Evolutionary conservation across 2,797 vertebrate genomes (phyloP).

Genomic region (Pangasius djambal): DNA sequence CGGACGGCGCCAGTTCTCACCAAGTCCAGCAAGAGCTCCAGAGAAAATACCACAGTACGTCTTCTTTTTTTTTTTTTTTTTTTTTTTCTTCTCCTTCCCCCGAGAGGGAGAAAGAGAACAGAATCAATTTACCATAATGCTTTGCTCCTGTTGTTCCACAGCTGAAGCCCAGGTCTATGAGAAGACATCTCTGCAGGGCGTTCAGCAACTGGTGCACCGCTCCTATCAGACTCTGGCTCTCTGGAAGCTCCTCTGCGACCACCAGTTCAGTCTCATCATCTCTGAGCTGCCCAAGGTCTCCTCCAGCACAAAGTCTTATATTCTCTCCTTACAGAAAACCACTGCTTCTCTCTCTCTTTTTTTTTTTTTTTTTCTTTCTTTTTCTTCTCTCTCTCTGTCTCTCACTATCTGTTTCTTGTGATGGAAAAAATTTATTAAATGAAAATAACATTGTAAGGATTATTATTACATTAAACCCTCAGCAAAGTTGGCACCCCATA

Average conservation of each 20-base stretch:
- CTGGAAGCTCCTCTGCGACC: conserved; percentile 96
- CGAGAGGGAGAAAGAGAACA: background rate
- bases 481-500: background rate
- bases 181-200: conserved; percentile 91
- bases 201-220: conserved; percentile 91
- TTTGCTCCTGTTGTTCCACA: conserved; percentile 54
- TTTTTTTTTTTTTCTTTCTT: too few relatives aligned
- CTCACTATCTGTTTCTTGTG: background rate
- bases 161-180: conserved; percentile 93
- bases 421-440: background rate
- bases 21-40: conserved; percentile 97
- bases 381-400: background rate
- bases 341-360: background rate
- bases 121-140: background rate
- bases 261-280: conserved; percentile 91
- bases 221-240: conserved; percentile 91
- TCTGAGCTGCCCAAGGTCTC: conserved; percentile 93
- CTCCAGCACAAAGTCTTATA: background rate
- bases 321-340: background rate
- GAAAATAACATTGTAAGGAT: background rate
- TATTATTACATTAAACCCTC: background rate
- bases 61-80: conserved; percentile 6
- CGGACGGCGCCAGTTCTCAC: conserved; percentile 88
- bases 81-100: too few relatives aligned
- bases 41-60: conserved; percentile 92